Conservation (phyloP, 2,888 invertebrate genomes). For the Tridacna crocea region DNA sequence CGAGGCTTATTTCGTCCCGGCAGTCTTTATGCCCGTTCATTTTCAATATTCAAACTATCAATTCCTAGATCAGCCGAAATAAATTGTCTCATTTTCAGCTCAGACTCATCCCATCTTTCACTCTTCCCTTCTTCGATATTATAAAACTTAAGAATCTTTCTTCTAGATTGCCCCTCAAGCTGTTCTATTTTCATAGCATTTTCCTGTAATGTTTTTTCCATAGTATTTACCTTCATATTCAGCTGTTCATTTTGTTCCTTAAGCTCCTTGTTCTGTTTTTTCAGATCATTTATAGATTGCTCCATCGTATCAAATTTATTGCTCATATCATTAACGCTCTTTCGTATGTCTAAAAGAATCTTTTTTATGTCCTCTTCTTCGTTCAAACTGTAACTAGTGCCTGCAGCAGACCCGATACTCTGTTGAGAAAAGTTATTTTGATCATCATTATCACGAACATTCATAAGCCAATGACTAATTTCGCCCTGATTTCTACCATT, state of each 20-base stretch:
- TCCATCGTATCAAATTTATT: slow-evolving; percentile 17
- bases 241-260: not conserved
- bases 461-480: too few species aligned
- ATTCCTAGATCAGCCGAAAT: slow-evolving; percentile 22
- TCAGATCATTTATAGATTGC: slow-evolving; percentile 1
- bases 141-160: slow-evolving; percentile 14
- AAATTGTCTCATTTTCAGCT: slow-evolving; percentile 17
- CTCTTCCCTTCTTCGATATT: not conserved
- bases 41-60: slow-evolving; percentile 19
- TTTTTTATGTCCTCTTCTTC: not conserved
- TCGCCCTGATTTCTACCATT: too few species aligned
- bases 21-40: slow-evolving; percentile 25
- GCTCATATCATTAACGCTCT: too few species aligned
- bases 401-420: not conserved
- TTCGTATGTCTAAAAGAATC: not conserved
- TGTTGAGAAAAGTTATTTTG: too few species aligned
- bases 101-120: slow-evolving; percentile 25
- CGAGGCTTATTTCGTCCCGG: slow-evolving; percentile 6
- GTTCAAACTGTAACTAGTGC: not conserved
- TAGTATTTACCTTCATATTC: not conserved
- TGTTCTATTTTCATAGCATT: slow-evolving; percentile 1
- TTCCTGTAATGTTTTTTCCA: not conserved
- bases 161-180: slow-evolving; percentile 13
- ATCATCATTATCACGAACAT: too few species aligned
- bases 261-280: slow-evolving; percentile 5